Percentiles rank a stretch among this genome's conserved stretches.
Conservation (phyloP, 2,888 invertebrate species). For the Fabriciana adippe region DNA sequence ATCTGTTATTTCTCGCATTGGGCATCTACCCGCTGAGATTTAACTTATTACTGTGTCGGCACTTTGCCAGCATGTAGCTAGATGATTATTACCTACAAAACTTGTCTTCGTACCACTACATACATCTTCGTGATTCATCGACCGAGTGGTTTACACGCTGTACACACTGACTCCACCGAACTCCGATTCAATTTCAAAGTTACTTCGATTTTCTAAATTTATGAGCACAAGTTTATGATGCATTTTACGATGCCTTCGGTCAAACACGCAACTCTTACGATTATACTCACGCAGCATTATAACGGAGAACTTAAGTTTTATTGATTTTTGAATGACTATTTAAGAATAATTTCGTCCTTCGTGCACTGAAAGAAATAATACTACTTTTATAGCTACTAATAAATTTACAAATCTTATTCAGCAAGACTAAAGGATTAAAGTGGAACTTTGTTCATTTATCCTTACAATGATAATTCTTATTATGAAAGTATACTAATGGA, state of each 20-base stretch:
- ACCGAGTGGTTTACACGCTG: conserved; percentile 38
- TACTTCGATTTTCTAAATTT: conserved; percentile 71
- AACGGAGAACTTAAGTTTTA: conserved; percentile 43
- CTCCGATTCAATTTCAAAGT: conserved; percentile 57
- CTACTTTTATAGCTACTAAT: not conserved
- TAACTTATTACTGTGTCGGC: conserved; percentile 66
- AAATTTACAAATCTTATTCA: not conserved
- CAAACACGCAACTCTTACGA: conserved; percentile 73
- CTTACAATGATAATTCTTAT: conserved; percentile 42
- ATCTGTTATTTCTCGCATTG: conserved; percentile 52
- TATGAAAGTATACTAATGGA: conserved; percentile 61
- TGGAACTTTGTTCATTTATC: not conserved
- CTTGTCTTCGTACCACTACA: conserved; percentile 51
- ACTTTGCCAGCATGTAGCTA: conserved; percentile 57
- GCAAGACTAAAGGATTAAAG: not conserved
- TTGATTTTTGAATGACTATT: conserved; percentile 46
- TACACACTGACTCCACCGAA: conserved; percentile 43
- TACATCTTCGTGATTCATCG: conserved; percentile 41
- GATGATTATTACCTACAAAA: conserved; percentile 58
- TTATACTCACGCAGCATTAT: conserved; percentile 69
- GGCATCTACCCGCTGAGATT: conserved; percentile 62
- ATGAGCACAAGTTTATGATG: conserved; percentile 70
- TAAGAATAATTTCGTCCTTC: conserved; percentile 44
- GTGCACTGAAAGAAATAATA: conserved; percentile 50
- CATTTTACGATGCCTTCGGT: conserved; percentile 75